These are phyloP conservation scores for Siphlonurus alternatus DNA, from an alignment of 2,888 invertebrate species.

Conservation along the genomic window DNA sequence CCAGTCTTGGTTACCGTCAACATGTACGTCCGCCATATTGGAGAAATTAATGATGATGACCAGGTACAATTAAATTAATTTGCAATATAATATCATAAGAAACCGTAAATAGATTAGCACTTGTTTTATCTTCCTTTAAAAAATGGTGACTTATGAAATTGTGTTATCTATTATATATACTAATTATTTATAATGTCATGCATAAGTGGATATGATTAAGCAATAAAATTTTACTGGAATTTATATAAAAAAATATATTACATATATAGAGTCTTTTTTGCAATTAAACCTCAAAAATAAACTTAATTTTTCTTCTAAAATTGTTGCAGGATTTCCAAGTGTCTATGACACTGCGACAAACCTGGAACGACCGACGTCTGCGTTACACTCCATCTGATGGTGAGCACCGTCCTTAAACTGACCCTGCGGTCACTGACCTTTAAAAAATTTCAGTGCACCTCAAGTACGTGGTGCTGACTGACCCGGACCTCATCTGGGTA, in stretches of 20 bases:
- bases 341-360: constrained; percentile 17
- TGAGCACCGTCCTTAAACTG: not conserved
- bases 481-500: constrained; percentile 25
- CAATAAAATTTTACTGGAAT: too few relatives aligned
- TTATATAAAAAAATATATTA: too few relatives aligned
- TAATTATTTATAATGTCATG: too few relatives aligned
- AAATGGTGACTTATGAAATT: too few relatives aligned
- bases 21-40: constrained; percentile 21
- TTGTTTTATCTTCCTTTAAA: too few relatives aligned
- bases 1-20: constrained; percentile 20
- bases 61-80: constrained; percentile 20
- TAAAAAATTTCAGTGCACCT: constrained; percentile 4
- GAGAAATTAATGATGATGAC: constrained; percentile 22
- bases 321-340: constrained; percentile 15
- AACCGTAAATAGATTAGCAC: too few relatives aligned
- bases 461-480: constrained; percentile 14
- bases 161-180: too few relatives aligned
- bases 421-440: too few relatives aligned
- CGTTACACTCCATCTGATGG: constrained; percentile 10
- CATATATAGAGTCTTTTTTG: too few relatives aligned
- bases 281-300: too few relatives aligned
- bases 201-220: too few relatives aligned
- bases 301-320: not conserved
- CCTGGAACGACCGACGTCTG: constrained; percentile 17
- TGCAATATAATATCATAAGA: too few relatives aligned